Evolutionary conservation across 2,888 invertebrate genomes (phyloP).

Genomic region (Petrolisthes cinctipes): DNA sequence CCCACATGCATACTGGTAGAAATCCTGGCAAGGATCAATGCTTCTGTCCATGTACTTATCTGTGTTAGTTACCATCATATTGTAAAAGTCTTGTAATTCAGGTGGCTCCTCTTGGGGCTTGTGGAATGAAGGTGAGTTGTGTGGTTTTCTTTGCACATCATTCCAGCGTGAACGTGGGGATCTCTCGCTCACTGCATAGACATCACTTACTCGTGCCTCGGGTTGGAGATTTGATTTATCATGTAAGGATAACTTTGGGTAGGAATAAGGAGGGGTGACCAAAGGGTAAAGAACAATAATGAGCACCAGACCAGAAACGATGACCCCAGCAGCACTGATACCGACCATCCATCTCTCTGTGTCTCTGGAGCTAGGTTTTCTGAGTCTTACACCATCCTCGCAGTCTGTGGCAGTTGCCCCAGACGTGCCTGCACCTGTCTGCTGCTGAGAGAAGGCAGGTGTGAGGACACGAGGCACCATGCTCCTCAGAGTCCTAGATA

Average conservation of each 20-base stretch:
- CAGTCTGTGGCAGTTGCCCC: neutral
- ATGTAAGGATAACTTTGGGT: neutral
- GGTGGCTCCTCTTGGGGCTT: neutral
- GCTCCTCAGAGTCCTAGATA: neutral
- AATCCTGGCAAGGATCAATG: slow-evolving; percentile 61
- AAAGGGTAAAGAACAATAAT: slow-evolving; percentile 31
- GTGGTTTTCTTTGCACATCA: neutral
- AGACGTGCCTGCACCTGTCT: neutral
- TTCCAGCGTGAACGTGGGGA: neutral
- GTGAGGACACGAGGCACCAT: neutral
- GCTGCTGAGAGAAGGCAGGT: neutral
- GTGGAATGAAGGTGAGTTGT: neutral
- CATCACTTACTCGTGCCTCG: neutral
- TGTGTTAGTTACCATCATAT: neutral
- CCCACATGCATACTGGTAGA: slow-evolving; percentile 65
- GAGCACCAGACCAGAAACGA: slow-evolving; percentile 32
- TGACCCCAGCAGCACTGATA: slow-evolving; percentile 31
- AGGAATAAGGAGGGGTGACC: neutral
- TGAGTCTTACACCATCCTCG: neutral
- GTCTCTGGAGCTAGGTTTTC: neutral
- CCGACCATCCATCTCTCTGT: slow-evolving; percentile 27
- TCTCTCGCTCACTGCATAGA: neutral
- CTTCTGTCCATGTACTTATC: slow-evolving; percentile 52
- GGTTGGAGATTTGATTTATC: neutral
- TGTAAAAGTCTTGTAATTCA: slow-evolving; percentile 3